A percentile compares a stretch with the other conserved stretches of the same genome.
phyloP scores from a whole-genome alignment of 2,797 vertebrate genomes.

The Sorex maritimensis region DNA sequence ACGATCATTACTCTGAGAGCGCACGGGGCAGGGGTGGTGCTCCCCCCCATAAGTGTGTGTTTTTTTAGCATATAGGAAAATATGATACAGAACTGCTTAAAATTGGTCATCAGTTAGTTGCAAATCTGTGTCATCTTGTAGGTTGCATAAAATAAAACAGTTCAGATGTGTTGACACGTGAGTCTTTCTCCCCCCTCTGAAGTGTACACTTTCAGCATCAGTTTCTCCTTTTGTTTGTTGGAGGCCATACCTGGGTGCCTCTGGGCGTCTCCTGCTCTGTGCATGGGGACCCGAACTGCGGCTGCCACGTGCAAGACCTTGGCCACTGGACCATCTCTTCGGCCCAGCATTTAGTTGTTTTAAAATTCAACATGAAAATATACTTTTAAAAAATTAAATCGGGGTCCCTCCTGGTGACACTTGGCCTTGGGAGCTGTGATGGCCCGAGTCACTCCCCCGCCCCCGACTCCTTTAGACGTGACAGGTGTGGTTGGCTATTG shows the following conservation, averaged over 20 bases:
- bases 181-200: constrained; percentile 64
- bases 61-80: constrained; percentile 84
- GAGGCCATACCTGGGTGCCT: too few relatives aligned
- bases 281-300: too few relatives aligned
- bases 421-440: too few relatives aligned
- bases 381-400: background rate
- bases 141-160: constrained; percentile 79
- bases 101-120: constrained; percentile 79
- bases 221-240: constrained; percentile 42
- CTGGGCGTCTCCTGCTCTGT: too few relatives aligned
- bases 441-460: background rate
- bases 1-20: constrained; percentile 45
- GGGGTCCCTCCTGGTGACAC: too few relatives aligned
- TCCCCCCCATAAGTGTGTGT: constrained; percentile 80
- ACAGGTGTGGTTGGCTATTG: background rate
- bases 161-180: constrained; percentile 80
- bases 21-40: too few relatives aligned
- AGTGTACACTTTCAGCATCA: constrained; percentile 65
- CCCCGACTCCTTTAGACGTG: constrained; percentile 32
- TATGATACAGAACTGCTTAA: constrained; percentile 78
- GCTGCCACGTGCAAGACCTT: too few relatives aligned
- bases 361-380: constrained; percentile 69
- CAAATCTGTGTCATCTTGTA: constrained; percentile 77
- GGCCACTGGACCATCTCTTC: too few relatives aligned
- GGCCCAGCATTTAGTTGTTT: too few relatives aligned